phyloP scores from a whole-genome alignment of 2,113 vertebrate genomes.

The Sigmodon hispidus region DNA sequence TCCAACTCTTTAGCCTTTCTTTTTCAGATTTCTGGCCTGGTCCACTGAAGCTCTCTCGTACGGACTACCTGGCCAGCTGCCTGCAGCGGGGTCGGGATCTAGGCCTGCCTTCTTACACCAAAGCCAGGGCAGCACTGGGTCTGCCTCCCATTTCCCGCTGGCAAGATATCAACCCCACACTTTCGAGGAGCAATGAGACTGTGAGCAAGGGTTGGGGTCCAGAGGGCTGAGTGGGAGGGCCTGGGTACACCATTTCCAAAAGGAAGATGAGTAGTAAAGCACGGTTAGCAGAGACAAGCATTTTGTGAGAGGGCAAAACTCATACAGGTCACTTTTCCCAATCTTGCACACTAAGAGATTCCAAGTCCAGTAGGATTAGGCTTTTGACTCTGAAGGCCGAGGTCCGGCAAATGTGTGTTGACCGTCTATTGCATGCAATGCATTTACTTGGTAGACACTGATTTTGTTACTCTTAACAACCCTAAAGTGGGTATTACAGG shows the following conservation, averaged over 20 bases:
- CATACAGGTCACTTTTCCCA: not conserved
- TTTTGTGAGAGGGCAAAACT: not conserved
- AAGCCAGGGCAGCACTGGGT: slow-evolving; percentile 86
- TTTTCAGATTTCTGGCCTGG: slow-evolving; percentile 93
- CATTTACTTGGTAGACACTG: not conserved
- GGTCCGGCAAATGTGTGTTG: slow-evolving; percentile 7
- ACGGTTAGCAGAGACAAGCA: not conserved
- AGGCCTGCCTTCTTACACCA: slow-evolving; percentile 88
- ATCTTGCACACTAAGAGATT: not conserved
- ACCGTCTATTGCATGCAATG: not conserved
- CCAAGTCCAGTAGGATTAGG: not conserved
- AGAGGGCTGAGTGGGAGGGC: not conserved
- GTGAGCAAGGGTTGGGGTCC: slow-evolving; percentile 62
- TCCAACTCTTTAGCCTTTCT: slow-evolving; percentile 6
- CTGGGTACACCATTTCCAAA: not conserved
- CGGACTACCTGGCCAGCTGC: slow-evolving; percentile 88
- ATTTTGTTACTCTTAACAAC: not conserved
- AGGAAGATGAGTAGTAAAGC: not conserved
- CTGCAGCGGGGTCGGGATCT: slow-evolving; percentile 91
- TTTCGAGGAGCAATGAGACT: slow-evolving; percentile 46
- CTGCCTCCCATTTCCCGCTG: slow-evolving; percentile 85
- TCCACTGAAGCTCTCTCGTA: slow-evolving; percentile 87
- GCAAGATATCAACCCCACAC: slow-evolving; percentile 87
- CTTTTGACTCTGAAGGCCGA: not conserved
- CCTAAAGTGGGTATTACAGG: not conserved